phyloP scores from a whole-genome alignment of 2,888 invertebrate species.

The Scelioninae gen. 2 region DNA sequence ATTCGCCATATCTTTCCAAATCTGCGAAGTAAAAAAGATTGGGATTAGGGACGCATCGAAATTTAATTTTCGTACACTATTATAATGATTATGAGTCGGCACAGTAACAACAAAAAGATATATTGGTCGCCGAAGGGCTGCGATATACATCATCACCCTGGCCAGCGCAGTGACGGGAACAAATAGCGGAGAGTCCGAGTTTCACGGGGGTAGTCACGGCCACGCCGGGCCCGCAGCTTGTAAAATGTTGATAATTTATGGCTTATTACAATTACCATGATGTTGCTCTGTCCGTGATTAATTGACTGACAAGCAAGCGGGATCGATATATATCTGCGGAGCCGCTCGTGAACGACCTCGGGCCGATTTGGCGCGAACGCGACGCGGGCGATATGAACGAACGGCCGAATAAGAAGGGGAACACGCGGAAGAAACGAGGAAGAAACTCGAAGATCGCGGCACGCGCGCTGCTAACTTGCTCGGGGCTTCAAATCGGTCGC shows the following conservation, averaged over 20 bases:
- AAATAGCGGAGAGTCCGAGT: constrained; percentile 63
- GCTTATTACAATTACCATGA: constrained; percentile 65
- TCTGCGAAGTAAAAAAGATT: no score
- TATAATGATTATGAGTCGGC: constrained; percentile 18
- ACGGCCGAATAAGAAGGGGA: constrained; percentile 8
- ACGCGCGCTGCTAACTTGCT: neutral
- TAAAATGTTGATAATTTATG: constrained; percentile 67
- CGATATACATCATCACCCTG: constrained; percentile 63
- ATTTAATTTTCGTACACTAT: constrained; percentile 32
- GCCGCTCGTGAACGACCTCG: constrained; percentile 39
- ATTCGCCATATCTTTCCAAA: no score
- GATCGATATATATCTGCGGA: constrained; percentile 54
- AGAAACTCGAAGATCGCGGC: neutral
- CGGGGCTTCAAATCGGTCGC: neutral
- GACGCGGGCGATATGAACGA: constrained; percentile 30
- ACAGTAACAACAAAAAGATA: constrained; percentile 50
- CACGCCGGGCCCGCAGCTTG: constrained; percentile 58
- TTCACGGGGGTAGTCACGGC: constrained; percentile 58
- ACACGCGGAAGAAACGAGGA: constrained; percentile 9
- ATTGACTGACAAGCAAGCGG: constrained; percentile 65
- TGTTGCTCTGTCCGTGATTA: constrained; percentile 64
- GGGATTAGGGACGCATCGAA: constrained; percentile 16
- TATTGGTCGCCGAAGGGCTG: constrained; percentile 55
- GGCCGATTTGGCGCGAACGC: constrained; percentile 49
- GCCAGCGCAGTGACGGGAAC: constrained; percentile 64